Evolutionary conservation across 2,888 invertebrate species (phyloP).

Genomic region (Melipona beecheii): DNA sequence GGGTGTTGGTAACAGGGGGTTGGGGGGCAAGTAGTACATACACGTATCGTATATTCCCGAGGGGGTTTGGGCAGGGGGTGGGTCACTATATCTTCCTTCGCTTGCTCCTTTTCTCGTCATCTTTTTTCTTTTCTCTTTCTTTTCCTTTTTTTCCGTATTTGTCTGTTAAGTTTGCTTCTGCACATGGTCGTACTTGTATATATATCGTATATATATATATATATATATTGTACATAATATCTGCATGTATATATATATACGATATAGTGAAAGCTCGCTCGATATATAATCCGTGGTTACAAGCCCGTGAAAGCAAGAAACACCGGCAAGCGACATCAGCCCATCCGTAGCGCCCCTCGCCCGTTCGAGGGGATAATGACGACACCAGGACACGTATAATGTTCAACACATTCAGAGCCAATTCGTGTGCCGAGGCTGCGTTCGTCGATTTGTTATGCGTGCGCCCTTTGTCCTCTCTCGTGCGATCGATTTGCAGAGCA

Average conservation of each 20-base stretch:
- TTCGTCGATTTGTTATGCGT: constrained; percentile 59
- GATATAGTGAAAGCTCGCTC: constrained; percentile 64
- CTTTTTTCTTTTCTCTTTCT: background rate
- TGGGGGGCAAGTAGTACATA: constrained; percentile 22
- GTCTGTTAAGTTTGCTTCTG: constrained; percentile 29
- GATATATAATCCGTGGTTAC: constrained; percentile 50
- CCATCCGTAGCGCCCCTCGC: constrained; percentile 73
- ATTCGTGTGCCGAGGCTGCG: constrained; percentile 67
- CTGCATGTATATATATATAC: constrained; percentile 36
- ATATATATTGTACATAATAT: constrained; percentile 26
- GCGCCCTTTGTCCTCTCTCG: background rate
- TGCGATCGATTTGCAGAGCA: background rate
- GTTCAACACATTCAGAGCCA: constrained; percentile 68
- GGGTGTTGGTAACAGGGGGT: background rate
- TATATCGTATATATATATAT: constrained; percentile 39
- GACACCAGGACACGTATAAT: constrained; percentile 57
- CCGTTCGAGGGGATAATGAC: constrained; percentile 61
- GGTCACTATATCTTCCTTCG: constrained; percentile 42
- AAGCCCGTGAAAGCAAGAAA: constrained; percentile 75
- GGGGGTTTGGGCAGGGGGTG: background rate
- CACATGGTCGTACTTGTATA: constrained; percentile 24
- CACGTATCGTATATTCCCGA: constrained; percentile 27
- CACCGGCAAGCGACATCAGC: constrained; percentile 81
- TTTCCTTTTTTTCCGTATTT: constrained; percentile 3
- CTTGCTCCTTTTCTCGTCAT: constrained; percentile 36